Conservation (phyloP, 2,888 invertebrate genomes). For the Eupithecia centaureata region DNA sequence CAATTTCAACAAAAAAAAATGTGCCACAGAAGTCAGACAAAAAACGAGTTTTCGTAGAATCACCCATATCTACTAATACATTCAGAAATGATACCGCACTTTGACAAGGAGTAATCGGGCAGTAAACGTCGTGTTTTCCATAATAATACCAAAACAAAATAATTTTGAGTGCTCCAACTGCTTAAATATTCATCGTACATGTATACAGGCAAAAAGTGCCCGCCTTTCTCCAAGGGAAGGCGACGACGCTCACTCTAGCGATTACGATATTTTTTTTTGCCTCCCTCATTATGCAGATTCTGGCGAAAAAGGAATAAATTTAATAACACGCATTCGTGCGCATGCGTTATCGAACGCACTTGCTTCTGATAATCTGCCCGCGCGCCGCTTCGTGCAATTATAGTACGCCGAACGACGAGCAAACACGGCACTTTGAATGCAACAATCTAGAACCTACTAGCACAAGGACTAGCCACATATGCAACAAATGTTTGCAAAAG, state of each 20-base stretch:
- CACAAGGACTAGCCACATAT: neutral
- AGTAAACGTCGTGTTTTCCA: slow-evolving; percentile 64
- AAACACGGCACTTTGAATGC: slow-evolving; percentile 41
- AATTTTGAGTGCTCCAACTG: slow-evolving; percentile 52
- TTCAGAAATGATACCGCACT: slow-evolving; percentile 58
- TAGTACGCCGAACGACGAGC: slow-evolving; percentile 50
- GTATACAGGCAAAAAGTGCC: slow-evolving; percentile 63
- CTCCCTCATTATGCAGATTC: slow-evolving; percentile 83
- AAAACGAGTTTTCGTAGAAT: no score
- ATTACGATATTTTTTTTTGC: slow-evolving; percentile 75
- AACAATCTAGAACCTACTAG: neutral
- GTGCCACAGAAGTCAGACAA: no score
- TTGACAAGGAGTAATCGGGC: slow-evolving; percentile 72
- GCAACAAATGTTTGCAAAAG: neutral
- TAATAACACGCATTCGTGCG: slow-evolving; percentile 83
- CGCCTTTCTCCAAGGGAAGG: slow-evolving; percentile 76
- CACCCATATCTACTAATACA: slow-evolving; percentile 49
- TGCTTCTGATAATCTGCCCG: slow-evolving; percentile 82
- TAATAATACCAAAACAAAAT: slow-evolving; percentile 66
- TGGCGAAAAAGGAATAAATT: slow-evolving; percentile 83
- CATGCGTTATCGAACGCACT: slow-evolving; percentile 83
- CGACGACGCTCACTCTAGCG: slow-evolving; percentile 79
- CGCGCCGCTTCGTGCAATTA: slow-evolving; percentile 74
- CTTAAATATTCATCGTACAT: slow-evolving; percentile 74
- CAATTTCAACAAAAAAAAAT: no score